phyloP scores from a whole-genome alignment of 1,140 invertebrate species.

The Paracyclopina nana region DNA sequence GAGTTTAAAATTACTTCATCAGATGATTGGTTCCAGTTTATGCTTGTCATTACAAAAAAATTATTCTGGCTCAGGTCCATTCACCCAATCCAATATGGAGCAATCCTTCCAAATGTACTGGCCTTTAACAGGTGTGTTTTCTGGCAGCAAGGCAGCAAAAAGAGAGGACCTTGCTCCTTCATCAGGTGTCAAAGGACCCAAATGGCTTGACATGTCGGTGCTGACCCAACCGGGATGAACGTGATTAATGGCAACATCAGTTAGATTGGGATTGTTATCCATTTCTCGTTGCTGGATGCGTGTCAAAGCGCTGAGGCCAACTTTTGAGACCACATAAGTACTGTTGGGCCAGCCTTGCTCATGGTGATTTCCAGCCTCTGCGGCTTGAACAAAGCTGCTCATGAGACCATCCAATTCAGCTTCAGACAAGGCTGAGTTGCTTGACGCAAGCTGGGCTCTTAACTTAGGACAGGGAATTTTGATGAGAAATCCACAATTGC shows the following conservation, averaged over 20 bases:
- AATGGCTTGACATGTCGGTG: conserved; percentile 49
- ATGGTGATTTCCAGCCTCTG: conserved; percentile 31
- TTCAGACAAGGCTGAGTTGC: conserved; percentile 30
- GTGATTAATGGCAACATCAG: conserved; percentile 41
- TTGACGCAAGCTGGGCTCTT: conserved; percentile 11
- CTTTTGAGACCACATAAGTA: conserved; percentile 46
- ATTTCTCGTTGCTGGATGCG: conserved; percentile 42
- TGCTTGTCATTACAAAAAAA: too few species aligned
- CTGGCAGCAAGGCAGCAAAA: conserved; percentile 32
- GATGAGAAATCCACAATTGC: conserved; percentile 33
- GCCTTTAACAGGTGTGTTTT: conserved; percentile 27
- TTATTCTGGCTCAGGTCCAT: too few species aligned
- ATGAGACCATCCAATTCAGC: conserved; percentile 36
- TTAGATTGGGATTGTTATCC: conserved; percentile 26
- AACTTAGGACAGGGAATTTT: too few species aligned
- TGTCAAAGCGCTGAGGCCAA: conserved; percentile 37
- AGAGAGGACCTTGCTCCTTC: conserved; percentile 34
- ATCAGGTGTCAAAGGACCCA: conserved; percentile 41
- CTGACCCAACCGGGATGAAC: conserved; percentile 46
- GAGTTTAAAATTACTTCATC: too few species aligned
- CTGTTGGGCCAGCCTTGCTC: conserved; percentile 38
- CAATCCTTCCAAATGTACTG: conserved; percentile 29
- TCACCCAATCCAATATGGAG: conserved; percentile 27
- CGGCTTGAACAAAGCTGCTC: conserved; percentile 40
- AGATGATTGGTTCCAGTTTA: too few species aligned